phyloP scores from a whole-genome alignment of 2,888 invertebrate species.

The Diarsia dahlii region DNA sequence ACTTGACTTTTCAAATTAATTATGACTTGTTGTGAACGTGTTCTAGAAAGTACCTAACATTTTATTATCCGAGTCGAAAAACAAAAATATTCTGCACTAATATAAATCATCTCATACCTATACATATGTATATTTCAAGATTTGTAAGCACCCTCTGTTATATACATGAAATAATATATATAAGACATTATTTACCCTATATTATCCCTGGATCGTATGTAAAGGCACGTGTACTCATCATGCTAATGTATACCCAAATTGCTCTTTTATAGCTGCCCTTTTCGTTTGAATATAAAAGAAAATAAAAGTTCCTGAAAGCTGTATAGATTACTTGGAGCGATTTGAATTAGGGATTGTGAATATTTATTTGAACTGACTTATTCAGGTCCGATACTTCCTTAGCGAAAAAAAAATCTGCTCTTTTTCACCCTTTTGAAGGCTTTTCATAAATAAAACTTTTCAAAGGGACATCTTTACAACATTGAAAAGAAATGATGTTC shows the following conservation, averaged over 20 bases:
- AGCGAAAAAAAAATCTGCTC: neutral
- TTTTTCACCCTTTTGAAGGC: neutral
- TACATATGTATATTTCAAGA: neutral
- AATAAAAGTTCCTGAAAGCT: slow-evolving; percentile 5
- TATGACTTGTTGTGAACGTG: neutral
- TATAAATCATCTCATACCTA: neutral
- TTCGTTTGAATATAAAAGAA: slow-evolving; percentile 28
- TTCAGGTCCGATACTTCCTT: neutral
- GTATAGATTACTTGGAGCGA: slow-evolving; percentile 21
- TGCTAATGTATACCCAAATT: slow-evolving; percentile 47
- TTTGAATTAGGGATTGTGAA: slow-evolving; percentile 27
- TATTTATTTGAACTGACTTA: slow-evolving; percentile 24
- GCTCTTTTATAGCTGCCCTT: slow-evolving; percentile 41
- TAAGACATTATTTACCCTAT: slow-evolving; percentile 32
- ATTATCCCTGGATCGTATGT: slow-evolving; percentile 34
- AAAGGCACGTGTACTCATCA: slow-evolving; percentile 32
- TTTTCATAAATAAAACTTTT: slow-evolving; percentile 10
- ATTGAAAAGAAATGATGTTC: neutral
- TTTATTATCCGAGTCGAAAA: neutral
- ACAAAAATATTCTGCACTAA: neutral
- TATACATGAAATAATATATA: neutral
- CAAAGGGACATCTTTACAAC: neutral
- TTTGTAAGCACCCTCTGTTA: neutral
- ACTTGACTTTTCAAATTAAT: neutral
- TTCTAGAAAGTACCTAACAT: neutral